These are phyloP conservation scores for Enteromius argenteus DNA, from an alignment of 2,797 vertebrate species.

Conservation along the genomic window DNA sequence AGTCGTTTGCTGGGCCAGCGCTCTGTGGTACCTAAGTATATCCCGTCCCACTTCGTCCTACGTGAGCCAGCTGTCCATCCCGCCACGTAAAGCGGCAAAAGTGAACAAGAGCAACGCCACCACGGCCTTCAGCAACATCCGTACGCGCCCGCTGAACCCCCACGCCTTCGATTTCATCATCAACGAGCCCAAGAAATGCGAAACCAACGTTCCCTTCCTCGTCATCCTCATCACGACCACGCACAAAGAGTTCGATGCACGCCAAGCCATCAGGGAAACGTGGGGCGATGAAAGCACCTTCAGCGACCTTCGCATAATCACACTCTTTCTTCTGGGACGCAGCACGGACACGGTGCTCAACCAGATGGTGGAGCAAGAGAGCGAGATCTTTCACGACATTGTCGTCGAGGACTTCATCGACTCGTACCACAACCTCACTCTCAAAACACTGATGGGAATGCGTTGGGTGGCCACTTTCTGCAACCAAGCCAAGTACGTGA, in stretches of 20 bases:
- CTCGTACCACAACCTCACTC: slow-evolving; percentile 89
- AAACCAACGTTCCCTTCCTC: slow-evolving; percentile 85
- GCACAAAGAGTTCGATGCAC: slow-evolving; percentile 89
- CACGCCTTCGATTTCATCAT: slow-evolving; percentile 94
- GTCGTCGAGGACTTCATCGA: slow-evolving; percentile 90
- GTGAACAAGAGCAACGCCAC: slow-evolving; percentile 79
- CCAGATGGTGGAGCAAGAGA: slow-evolving; percentile 95
- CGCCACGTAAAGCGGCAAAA: slow-evolving; percentile 82
- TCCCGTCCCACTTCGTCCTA: slow-evolving; percentile 92
- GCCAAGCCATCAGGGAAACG: slow-evolving; percentile 91
- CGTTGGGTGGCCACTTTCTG: slow-evolving; percentile 90
- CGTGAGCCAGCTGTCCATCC: slow-evolving; percentile 84
- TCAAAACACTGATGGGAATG: slow-evolving; percentile 91
- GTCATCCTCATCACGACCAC: slow-evolving; percentile 91
- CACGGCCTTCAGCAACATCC: slow-evolving; percentile 91
- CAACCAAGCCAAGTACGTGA: slow-evolving; percentile 89
- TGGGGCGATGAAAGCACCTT: slow-evolving; percentile 97
- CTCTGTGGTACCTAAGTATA: slow-evolving; percentile 95
- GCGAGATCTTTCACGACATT: slow-evolving; percentile 90
- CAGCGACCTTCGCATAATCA: slow-evolving; percentile 89
- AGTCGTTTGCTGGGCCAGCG: slow-evolving; percentile 96
- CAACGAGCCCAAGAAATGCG: slow-evolving; percentile 94
- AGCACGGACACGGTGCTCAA: slow-evolving; percentile 85
- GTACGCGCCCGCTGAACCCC: slow-evolving; percentile 92
- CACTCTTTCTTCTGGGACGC: slow-evolving; percentile 88